Conservation (phyloP, 2,888 invertebrate genomes). For the Scelioninae gen. 1 region DNA sequence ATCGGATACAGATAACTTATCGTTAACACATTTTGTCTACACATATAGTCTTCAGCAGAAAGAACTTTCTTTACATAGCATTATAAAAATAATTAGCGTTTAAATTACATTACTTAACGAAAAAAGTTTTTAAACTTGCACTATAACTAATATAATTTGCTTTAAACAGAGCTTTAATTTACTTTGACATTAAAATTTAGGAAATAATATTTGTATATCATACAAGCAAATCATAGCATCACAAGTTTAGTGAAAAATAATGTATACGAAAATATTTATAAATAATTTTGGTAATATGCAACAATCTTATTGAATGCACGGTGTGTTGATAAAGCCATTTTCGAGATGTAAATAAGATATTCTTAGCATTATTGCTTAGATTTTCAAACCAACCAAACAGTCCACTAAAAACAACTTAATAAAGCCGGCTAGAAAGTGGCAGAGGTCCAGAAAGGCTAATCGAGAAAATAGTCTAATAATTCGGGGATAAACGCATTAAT, state of each 20-base stretch:
- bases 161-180: no score
- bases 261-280: neutral
- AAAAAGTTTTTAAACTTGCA: no score
- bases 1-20: constrained; percentile 37
- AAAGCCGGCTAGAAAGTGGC: constrained; percentile 53
- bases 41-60: neutral
- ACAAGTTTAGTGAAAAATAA: neutral
- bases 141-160: no score
- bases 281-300: neutral
- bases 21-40: constrained; percentile 13
- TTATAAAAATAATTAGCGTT: no score
- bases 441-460: constrained; percentile 56
- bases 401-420: constrained; percentile 52
- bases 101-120: no score
- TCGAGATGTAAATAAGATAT: constrained; percentile 56
- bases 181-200: no score
- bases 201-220: no score
- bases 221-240: no score
- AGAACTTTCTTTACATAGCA: neutral
- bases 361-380: constrained; percentile 59
- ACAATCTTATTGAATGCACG: constrained; percentile 17
- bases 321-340: constrained; percentile 48
- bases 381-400: constrained; percentile 46
- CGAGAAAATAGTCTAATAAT: constrained; percentile 48
- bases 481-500: constrained; percentile 25